These are phyloP conservation scores for Sylvilagus floridanus DNA, from an alignment of 2,797 vertebrate species.

Conservation along the genomic window DNA sequence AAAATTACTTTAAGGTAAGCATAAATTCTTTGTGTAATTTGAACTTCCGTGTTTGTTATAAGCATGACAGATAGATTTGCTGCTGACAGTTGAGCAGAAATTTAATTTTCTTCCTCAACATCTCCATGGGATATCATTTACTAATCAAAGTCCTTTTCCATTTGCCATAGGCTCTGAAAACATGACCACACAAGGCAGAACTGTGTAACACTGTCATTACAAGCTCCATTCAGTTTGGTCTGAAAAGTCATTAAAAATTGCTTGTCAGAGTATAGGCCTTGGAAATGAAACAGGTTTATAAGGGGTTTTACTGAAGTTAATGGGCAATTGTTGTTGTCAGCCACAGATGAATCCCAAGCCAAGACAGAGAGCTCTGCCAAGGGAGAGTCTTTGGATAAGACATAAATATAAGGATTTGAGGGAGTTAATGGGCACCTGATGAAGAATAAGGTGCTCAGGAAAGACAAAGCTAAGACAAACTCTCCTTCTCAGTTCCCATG, in stretches of 20 bases:
- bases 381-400: background rate
- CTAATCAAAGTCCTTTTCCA: background rate
- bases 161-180: conserved; percentile 25
- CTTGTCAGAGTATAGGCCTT: background rate
- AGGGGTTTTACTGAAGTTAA: background rate
- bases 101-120: conserved; percentile 36
- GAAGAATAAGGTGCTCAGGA: background rate
- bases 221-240: conserved; percentile 23
- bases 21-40: background rate
- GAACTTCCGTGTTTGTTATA: background rate
- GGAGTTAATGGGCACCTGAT: background rate
- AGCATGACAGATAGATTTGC: background rate
- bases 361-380: background rate
- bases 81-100: background rate
- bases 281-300: conserved; percentile 10
- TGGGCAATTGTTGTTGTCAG: background rate
- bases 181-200: background rate
- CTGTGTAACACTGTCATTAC: background rate
- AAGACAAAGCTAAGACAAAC: background rate
- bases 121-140: background rate
- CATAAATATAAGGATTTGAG: background rate
- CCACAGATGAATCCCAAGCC: background rate
- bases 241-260: conserved; percentile 63
- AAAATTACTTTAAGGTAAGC: background rate
- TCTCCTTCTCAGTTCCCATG: background rate